Evolutionary conservation across 2,113 vertebrate species (phyloP).

Genomic region (Sorex araneus): DNA sequence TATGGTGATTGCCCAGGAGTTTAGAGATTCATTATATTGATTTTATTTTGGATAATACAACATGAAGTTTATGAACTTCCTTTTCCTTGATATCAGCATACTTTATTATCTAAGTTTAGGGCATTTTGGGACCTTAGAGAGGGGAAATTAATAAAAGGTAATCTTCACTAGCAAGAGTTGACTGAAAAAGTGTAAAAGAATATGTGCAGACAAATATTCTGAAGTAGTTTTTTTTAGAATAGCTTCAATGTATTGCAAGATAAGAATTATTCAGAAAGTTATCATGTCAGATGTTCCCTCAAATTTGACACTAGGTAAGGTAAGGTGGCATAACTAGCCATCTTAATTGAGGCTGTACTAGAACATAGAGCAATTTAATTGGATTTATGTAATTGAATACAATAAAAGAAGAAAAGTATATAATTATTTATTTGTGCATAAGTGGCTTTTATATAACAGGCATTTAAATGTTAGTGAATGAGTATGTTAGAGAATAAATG

Average conservation of each 20-base stretch:
- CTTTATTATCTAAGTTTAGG: slow-evolving; percentile 21
- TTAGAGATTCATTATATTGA: slow-evolving; percentile 34
- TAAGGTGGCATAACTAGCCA: not conserved
- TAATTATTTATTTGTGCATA: not conserved
- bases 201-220: slow-evolving; percentile 24
- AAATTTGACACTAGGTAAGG: slow-evolving; percentile 3
- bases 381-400: slow-evolving; percentile 36
- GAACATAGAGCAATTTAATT: not conserved
- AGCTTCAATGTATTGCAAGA: slow-evolving; percentile 6
- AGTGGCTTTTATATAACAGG: not conserved
- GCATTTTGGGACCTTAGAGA: not conserved
- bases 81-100: slow-evolving; percentile 53
- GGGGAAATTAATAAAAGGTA: not conserved
- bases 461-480: slow-evolving; percentile 26
- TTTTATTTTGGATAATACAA: slow-evolving; percentile 48
- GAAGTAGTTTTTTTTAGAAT: slow-evolving; percentile 56
- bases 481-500: slow-evolving; percentile 46
- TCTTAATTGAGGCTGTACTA: not conserved
- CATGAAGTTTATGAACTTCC: slow-evolving; percentile 23
- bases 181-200: slow-evolving; percentile 43
- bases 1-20: slow-evolving; percentile 13
- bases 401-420: slow-evolving; percentile 35
- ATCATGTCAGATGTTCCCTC: slow-evolving; percentile 20
- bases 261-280: slow-evolving; percentile 26
- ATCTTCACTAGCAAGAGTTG: slow-evolving; percentile 15